A percentile compares a stretch with the other conserved stretches of the same genome.
Evolutionary conservation across 2,113 vertebrate genomes (phyloP).

Genomic region (Stegastes partitus): DNA sequence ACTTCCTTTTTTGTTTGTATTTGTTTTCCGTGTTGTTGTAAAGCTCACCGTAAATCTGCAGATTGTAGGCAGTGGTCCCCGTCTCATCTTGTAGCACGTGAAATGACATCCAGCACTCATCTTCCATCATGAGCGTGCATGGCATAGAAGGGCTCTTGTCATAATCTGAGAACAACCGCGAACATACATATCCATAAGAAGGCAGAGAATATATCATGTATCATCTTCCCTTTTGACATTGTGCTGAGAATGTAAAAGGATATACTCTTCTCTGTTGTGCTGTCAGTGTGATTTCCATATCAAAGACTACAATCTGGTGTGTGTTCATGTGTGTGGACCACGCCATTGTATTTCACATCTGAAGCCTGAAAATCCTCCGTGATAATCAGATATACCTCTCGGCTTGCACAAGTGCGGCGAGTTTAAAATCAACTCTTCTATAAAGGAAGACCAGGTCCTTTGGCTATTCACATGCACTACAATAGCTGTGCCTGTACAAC

Average conservation of each 20-base stretch:
- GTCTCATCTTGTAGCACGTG: conserved; percentile 85
- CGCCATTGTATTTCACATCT: conserved; percentile 76
- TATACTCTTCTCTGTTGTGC: conserved; percentile 61
- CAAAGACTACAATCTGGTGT: conserved; percentile 74
- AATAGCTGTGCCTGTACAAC: conserved; percentile 80
- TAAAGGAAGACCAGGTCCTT: conserved; percentile 67
- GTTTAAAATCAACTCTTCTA: conserved; percentile 72
- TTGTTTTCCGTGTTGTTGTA: neutral
- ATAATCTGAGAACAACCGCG: conserved; percentile 87
- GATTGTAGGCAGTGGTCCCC: conserved; percentile 88
- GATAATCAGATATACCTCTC: conserved; percentile 81
- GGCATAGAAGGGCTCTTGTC: conserved; percentile 87
- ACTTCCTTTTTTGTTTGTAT: neutral
- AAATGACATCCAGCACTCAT: conserved; percentile 93
- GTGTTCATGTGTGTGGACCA: conserved; percentile 38
- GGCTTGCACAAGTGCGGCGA: conserved; percentile 66
- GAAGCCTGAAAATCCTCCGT: conserved; percentile 71
- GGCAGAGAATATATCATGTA: conserved; percentile 40
- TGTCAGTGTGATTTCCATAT: conserved; percentile 79
- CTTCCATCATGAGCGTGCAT: conserved; percentile 91
- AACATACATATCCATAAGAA: conserved; percentile 63
- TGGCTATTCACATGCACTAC: conserved; percentile 72
- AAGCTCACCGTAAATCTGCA: conserved; percentile 88
- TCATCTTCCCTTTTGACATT: conserved; percentile 67
- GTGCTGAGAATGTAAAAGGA: conserved; percentile 72